These are phyloP conservation scores for Pseudochirops cupreus DNA, from an alignment of 2,797 vertebrate genomes.

Conservation along the genomic window DNA sequence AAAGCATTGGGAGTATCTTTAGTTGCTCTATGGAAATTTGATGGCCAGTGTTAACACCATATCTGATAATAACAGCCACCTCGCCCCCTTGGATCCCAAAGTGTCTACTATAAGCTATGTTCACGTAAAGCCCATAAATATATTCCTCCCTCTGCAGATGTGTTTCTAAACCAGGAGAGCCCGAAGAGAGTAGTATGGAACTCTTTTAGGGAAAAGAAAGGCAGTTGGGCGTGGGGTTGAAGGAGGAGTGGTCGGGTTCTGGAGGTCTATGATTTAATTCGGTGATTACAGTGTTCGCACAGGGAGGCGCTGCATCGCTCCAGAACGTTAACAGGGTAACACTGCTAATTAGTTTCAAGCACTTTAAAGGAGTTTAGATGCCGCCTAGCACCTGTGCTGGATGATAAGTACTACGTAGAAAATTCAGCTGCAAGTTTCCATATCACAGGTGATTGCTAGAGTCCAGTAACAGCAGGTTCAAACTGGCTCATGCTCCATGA, in stretches of 20 bases:
- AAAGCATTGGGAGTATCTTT: not conserved
- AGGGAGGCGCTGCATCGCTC: constrained; percentile 75
- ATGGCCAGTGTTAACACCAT: not conserved
- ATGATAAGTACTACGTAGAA: constrained; percentile 32
- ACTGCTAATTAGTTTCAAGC: constrained; percentile 76
- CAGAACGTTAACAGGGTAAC: constrained; percentile 49
- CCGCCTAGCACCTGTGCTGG: constrained; percentile 80
- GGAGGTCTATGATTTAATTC: not conserved
- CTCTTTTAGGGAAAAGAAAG: not conserved
- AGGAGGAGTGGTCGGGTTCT: constrained; percentile 49
- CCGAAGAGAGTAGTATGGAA: not conserved
- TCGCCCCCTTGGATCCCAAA: not conserved
- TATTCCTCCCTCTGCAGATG: constrained; percentile 31
- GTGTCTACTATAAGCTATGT: not conserved
- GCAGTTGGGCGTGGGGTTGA: not conserved
- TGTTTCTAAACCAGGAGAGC: constrained; percentile 1
- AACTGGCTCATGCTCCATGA: constrained; percentile 3
- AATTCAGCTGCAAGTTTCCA: constrained; percentile 32
- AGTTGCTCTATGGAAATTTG: not conserved
- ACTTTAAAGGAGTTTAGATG: constrained; percentile 46
- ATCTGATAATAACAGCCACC: not conserved
- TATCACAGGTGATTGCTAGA: constrained; percentile 60
- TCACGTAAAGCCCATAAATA: constrained; percentile 16
- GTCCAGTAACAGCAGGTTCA: constrained; percentile 31
- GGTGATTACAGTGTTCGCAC: constrained; percentile 43